These are phyloP conservation scores for Actinostola sp. DNA, from an alignment of 92 coral and sea anemone species.

Conservation along the genomic window DNA sequence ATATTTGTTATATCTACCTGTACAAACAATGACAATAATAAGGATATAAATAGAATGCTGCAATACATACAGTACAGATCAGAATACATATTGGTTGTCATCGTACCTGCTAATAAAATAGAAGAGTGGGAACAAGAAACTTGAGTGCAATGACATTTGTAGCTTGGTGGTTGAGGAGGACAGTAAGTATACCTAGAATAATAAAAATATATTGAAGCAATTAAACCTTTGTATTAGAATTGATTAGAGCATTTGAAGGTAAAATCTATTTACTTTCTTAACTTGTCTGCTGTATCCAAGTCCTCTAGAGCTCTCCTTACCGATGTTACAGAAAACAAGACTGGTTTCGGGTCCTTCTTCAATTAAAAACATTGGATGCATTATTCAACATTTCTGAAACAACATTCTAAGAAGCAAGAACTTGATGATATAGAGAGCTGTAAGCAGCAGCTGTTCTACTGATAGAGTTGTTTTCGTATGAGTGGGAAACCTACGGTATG, in stretches of 20 bases:
- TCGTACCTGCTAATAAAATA: slow-evolving; percentile 76
- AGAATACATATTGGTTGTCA: too few relatives aligned
- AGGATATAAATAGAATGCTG: background rate
- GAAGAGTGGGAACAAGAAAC: slow-evolving; percentile 71
- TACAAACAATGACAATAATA: background rate
- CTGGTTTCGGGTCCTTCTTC: slow-evolving; percentile 34
- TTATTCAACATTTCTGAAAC: too few relatives aligned
- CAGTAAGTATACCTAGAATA: slow-evolving; percentile 19
- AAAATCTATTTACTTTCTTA: slow-evolving; percentile 62
- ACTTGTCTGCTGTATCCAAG: slow-evolving; percentile 54
- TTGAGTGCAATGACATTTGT: slow-evolving; percentile 13
- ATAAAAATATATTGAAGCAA: background rate
- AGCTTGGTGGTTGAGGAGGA: slow-evolving; percentile 12
- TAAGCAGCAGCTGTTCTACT: too few relatives aligned
- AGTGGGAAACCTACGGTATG: too few relatives aligned
- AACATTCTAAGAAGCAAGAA: too few relatives aligned
- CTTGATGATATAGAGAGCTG: too few relatives aligned
- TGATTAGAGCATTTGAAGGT: too few relatives aligned
- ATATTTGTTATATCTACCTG: slow-evolving; percentile 95
- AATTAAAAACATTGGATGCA: background rate
- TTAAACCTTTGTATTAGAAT: too few relatives aligned
- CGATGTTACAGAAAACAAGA: slow-evolving; percentile 45
- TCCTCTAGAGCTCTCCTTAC: slow-evolving; percentile 66
- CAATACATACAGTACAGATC: too few relatives aligned
- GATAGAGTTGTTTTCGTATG: too few relatives aligned